These are phyloP conservation scores for Aphaenogaster floridana DNA, from an alignment of 1,140 invertebrate species.

Conservation along the genomic window DNA sequence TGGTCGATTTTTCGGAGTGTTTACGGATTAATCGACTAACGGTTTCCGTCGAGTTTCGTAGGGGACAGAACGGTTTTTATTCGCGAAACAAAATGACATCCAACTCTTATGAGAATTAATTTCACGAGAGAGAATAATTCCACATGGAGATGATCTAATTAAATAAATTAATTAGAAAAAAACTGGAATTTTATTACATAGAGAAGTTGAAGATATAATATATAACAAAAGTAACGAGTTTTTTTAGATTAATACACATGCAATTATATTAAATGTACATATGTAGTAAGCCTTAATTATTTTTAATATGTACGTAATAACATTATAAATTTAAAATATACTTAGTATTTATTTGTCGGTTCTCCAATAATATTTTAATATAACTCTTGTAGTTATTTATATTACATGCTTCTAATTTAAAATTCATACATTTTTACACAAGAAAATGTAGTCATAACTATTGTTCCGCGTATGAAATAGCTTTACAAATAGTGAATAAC, in stretches of 20 bases:
- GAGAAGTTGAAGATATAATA: neutral
- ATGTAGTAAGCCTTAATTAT: neutral
- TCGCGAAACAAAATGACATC: slow-evolving; percentile 13
- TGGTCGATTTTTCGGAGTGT: slow-evolving; percentile 32
- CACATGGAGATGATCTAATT: slow-evolving; percentile 7
- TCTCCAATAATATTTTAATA: neutral
- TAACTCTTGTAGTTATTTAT: neutral
- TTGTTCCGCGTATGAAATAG: neutral
- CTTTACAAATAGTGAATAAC: neutral
- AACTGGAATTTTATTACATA: slow-evolving; percentile 14
- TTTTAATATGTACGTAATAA: neutral
- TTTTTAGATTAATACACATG: neutral
- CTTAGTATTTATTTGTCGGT: neutral
- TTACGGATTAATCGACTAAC: slow-evolving; percentile 57
- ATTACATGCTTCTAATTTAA: neutral
- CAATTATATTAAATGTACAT: neutral
- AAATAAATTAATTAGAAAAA: slow-evolving; percentile 49
- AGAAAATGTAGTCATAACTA: neutral
- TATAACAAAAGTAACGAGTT: neutral
- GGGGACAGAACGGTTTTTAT: neutral
- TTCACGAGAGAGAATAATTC: slow-evolving; percentile 1
- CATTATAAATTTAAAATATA: neutral
- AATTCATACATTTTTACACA: neutral
- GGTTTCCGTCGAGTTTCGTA: slow-evolving; percentile 3
- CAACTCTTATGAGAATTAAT: slow-evolving; percentile 44